Evolutionary conservation across 2,888 invertebrate species (phyloP), one percentile per base, ranked within the genome.

Genomic region (Cheilosia vulpina): DNA sequence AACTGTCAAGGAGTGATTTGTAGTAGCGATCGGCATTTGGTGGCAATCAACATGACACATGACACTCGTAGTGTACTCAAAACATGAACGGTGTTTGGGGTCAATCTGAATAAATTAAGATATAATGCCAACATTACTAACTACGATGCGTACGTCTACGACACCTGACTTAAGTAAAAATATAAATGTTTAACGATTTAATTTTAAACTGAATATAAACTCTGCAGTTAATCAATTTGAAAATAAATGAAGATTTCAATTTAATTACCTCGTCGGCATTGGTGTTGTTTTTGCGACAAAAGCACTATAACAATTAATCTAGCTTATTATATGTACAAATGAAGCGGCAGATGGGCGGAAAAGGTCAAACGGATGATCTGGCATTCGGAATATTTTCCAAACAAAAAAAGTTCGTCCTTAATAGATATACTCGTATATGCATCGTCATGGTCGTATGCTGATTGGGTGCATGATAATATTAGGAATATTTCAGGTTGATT

Each of bases 191-290:
- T 38, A 3, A 38, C 13, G 13, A 38, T 38, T 38, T 13, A 38
- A 13, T 13, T 13, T 38, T 38, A n/a, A 47, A 17, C 17, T 47
- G 17, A 47, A 47, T 6, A 47, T 50, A 50, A 50, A 19, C 45
- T 17, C 2, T 17, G 15, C 21, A 50, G 50, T 50, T 50, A 50
- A 50, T 50, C 50, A 50, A 19, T 19, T 21, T 21, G 4, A 19
- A 50, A 50, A 21, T 13, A 50, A 50, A 50, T 50, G 50, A 50
- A 50, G 50, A 50, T 21, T 50, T 50, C 50, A 19, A 50, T 50
- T 50, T 50, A 50, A 50, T 50, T 50, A 50, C 50, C 50, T 13
- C 11, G 19, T 5, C 19, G 50, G 21, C 50, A 50, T 50, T 50
- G 50, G 50, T 19, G 19, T 13, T 21, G 19, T 50, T 21, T 50